Percentiles rank a stretch among this genome's conserved stretches.
phyloP scores from a whole-genome alignment of 2,113 vertebrate species.

The Bos javanicus region DNA sequence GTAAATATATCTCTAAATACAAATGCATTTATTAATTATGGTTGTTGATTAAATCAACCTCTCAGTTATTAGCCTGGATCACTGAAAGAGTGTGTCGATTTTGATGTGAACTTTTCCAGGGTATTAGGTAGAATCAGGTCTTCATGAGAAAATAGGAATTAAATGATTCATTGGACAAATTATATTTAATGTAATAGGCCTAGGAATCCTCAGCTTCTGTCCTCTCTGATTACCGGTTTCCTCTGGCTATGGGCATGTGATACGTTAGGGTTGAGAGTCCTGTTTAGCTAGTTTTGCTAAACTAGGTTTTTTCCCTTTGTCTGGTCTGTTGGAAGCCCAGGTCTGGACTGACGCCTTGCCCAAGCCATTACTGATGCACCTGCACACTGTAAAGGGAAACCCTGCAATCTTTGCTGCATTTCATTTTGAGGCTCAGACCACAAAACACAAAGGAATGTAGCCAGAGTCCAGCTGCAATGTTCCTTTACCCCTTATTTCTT shows the following conservation, averaged over 20 bases:
- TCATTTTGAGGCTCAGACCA: conserved; percentile 41
- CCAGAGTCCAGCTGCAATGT: neutral
- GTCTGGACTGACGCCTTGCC: neutral
- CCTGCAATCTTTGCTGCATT: conserved; percentile 22
- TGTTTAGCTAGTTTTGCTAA: neutral
- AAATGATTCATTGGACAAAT: conserved; percentile 39
- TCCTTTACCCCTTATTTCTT: neutral
- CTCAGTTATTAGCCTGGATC: neutral
- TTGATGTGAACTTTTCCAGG: conserved; percentile 35
- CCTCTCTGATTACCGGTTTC: conserved; percentile 34
- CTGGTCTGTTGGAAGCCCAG: conserved; percentile 27
- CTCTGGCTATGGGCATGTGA: neutral
- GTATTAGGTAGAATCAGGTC: conserved; percentile 52
- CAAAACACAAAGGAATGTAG: conserved; percentile 32
- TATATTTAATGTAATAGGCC: conserved; percentile 34
- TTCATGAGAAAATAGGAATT: conserved; percentile 55
- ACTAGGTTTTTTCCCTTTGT: neutral
- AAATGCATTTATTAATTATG: conserved; percentile 11
- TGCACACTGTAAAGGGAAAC: conserved; percentile 30
- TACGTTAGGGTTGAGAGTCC: neutral
- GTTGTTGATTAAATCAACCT: neutral
- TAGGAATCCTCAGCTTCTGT: conserved; percentile 27
- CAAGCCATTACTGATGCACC: conserved; percentile 34
- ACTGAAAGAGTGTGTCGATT: neutral
- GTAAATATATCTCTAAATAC: conserved; percentile 26